These are phyloP conservation scores for Fratercula arctica DNA, from an alignment of 2,797 vertebrate genomes.

Conservation along the genomic window DNA sequence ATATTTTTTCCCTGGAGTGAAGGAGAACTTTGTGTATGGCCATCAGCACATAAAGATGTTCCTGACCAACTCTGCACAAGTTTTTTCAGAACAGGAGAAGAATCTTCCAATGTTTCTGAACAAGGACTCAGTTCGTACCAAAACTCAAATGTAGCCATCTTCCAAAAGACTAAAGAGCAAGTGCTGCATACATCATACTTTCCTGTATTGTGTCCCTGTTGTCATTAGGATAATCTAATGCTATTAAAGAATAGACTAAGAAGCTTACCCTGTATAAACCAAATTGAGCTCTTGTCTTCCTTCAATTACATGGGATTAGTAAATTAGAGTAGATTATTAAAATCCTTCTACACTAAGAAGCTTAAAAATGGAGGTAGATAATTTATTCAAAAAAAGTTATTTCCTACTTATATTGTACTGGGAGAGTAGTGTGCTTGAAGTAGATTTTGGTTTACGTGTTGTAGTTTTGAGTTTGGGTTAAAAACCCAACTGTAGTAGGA, in stretches of 20 bases:
- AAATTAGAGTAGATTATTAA: constrained; percentile 40
- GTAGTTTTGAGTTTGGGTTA: background rate
- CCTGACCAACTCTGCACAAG: background rate
- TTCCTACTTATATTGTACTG: background rate
- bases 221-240: background rate
- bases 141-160: background rate
- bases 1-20: background rate
- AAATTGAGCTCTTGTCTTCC: constrained; percentile 2
- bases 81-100: background rate
- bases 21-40: background rate
- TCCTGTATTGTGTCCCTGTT: background rate
- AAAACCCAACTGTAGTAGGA: background rate
- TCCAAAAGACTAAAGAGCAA: background rate
- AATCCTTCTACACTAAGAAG: constrained; percentile 5
- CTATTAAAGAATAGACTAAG: constrained; percentile 31
- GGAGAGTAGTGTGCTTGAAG: background rate
- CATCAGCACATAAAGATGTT: background rate
- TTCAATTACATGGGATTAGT: constrained; percentile 28
- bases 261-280: background rate
- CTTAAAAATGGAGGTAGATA: constrained; percentile 15
- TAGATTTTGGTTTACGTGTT: background rate
- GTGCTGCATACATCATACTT: background rate
- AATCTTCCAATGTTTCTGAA: background rate
- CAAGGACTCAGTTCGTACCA: background rate
- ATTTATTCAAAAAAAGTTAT: background rate